Base-by-base conservation (phyloP, 2,888 invertebrate species). In the Aspidiotus rigidus region DNA sequence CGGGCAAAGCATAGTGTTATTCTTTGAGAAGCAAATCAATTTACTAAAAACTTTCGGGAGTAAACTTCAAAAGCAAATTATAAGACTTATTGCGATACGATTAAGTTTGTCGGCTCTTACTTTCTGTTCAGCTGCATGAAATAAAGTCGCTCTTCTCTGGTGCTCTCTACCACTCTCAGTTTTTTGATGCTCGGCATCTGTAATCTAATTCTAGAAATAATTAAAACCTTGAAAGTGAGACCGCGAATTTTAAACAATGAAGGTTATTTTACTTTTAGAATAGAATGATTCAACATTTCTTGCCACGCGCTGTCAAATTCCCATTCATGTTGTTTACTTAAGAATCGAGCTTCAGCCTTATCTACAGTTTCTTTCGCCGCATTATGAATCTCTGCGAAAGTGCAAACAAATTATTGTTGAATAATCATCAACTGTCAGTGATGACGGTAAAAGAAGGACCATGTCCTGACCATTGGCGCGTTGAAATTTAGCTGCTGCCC, bases 291-390 rank as follows among this genome's bases (percentile, higher is more conserved):
- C 72, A 96, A 84, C 85, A 93, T 93, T 80, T 96, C 96, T 80
- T 96, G 96, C 95, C 95, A 95, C 74, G 94, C 93, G 80, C 89
- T 90, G 80, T 95, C 94, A 78, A 96, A 93, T 78, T 92, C 90
- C 85, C 89, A 87, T 78, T 89, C 88, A 74, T 88, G 85, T 77
- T 87, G 86, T 76, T 88, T 86, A 77, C 84, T 85, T 16, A 76
- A 71, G 70, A 87, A 89, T 72, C 91, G 83, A 78, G 90, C 87
- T 78, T 95, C 95, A 0, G 96, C 95, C 61, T 94, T 78, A 0
- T 90, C 87, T 69, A 95, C 94, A 0, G 93, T 94, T 81, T 95
- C 93, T 78, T 93, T 93, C 0, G 95, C 95, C 1, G 93, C 94
- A 60, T 88, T 87, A 79, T 95, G 94, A 64, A 93, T 84, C 79